phyloP scores from a whole-genome alignment of 2,797 vertebrate species.

The Channallabes apus region DNA sequence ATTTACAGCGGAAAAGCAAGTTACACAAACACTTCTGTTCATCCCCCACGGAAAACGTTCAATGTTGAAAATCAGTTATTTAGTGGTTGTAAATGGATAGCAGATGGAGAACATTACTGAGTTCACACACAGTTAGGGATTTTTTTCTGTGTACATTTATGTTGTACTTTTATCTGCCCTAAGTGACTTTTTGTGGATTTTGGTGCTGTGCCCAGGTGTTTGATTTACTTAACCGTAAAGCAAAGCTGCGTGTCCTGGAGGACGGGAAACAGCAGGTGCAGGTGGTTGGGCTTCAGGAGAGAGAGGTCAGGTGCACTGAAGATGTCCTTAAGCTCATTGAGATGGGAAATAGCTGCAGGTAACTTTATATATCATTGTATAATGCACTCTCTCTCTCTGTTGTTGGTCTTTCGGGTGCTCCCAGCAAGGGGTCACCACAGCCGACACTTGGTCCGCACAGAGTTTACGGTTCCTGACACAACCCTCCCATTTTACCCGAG shows the following conservation, averaged over 20 bases:
- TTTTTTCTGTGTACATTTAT: background rate
- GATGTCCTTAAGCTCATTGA: slow-evolving; percentile 97
- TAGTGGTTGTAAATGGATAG: background rate
- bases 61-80: too few species aligned
- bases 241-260: slow-evolving; percentile 93
- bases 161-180: background rate
- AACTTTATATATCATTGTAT: slow-evolving; percentile 16
- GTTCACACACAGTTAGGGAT: background rate
- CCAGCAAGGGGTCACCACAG: too few species aligned
- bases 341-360: slow-evolving; percentile 98
- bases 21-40: slow-evolving; percentile 8
- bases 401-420: too few species aligned
- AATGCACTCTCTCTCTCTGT: background rate
- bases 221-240: slow-evolving; percentile 93
- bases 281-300: slow-evolving; percentile 93
- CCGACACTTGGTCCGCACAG: too few species aligned
- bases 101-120: background rate
- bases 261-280: slow-evolving; percentile 97
- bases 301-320: slow-evolving; percentile 92
- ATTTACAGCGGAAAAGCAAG: slow-evolving; percentile 97
- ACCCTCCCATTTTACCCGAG: too few species aligned
- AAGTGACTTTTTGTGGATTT: background rate
- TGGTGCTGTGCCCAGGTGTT: slow-evolving; percentile 78
- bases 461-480: too few species aligned
- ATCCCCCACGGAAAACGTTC: too few species aligned